Evolutionary conservation across 2,113 vertebrate genomes (phyloP), one percentile per base, ranked within the genome.

Genomic region (Ranitomeya imitator): DNA sequence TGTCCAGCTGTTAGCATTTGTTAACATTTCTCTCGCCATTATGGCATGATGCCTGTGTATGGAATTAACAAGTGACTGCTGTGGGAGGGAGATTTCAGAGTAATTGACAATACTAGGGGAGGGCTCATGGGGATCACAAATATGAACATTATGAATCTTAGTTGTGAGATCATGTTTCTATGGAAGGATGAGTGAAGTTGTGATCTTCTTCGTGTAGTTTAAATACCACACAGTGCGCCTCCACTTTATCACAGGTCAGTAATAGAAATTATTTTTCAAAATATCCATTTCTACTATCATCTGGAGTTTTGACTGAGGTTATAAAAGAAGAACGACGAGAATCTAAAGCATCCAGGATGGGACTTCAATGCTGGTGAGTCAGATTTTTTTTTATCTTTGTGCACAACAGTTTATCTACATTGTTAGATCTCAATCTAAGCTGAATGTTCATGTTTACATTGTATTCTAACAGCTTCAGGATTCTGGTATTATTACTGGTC

Each of bases 361-460:
- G 60, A 18, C 76, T 67, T 59, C 37, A 79, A 10, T 31, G 57
- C 11, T 86, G 85, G 85, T 86, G 37, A 86, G 76, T 67, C 23
- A 8, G 7, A 26, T 7, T 60, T 57, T 79, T 6, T 79, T 21
- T 55, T 26, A n/a, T 57, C 59, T 52, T 59, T 55, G 10, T 55
- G 6, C 51, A 54, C 18, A 78, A 9, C 15, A 79, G 73, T 76
- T 63, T 15, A 3, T 37, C 45, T 14, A 45, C 31, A 45, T 74
- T 59, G 13, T 26, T 3, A 63, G 57, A 9, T 67, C 10, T 65
- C 7, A 21, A 18, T 77, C 37, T 54, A 1, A 77, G 5, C 12
- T 67, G 19, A 57, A 31, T 31, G 26, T 31, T 31, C 26, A 31
- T 57, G 26, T 26, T 60, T 3, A 69, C 19, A 60, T 18, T 86